phyloP scores from a whole-genome alignment of 2,797 vertebrate genomes.

The Eulemur albifrons region DNA sequence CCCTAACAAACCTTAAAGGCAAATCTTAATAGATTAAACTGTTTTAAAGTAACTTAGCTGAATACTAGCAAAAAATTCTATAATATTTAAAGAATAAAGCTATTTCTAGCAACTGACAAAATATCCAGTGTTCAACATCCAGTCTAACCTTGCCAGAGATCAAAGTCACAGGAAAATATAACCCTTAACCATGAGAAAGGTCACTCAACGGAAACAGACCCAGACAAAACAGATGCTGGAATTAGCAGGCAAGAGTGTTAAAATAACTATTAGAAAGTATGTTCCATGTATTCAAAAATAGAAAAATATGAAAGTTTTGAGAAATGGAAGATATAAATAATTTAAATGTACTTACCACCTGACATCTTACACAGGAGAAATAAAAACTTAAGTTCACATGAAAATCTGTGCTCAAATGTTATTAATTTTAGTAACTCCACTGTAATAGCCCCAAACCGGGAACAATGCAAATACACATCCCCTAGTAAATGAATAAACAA shows the following conservation, averaged over 20 bases:
- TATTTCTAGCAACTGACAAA: not conserved
- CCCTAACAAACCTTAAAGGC: not conserved
- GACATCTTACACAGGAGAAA: not conserved
- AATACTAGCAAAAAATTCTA: not conserved
- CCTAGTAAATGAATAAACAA: not conserved
- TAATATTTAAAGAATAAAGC: not conserved
- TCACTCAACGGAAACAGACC: not conserved
- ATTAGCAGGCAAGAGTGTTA: not conserved
- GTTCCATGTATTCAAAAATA: not conserved
- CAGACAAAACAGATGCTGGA: not conserved
- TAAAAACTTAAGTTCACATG: not conserved
- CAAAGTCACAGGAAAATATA: not conserved
- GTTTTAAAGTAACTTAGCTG: not conserved
- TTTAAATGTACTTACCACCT: not conserved
- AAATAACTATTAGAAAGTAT: not conserved
- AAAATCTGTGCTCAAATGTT: not conserved
- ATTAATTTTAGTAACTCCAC: not conserved
- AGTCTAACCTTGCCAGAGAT: not conserved
- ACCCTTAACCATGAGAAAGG: not conserved
- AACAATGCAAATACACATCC: not conserved
- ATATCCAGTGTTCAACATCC: not conserved
- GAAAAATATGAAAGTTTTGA: not conserved
- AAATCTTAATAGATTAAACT: not conserved
- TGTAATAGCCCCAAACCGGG: not conserved
- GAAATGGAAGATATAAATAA: not conserved